Evolutionary conservation across 2,888 invertebrate genomes (phyloP).

Genomic region (Epinotia bilunana): DNA sequence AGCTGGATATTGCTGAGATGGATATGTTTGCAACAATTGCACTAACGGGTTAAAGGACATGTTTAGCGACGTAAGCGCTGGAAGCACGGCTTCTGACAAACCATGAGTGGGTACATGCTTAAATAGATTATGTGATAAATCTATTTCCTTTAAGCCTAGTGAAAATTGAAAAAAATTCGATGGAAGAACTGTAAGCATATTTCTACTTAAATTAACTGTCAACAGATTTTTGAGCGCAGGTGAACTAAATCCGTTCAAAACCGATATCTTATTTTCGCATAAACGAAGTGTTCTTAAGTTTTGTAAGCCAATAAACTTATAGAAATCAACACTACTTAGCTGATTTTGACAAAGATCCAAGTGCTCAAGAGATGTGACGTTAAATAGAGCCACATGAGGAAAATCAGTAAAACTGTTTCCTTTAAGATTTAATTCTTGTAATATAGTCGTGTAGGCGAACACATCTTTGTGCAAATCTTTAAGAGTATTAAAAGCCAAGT

Average conservation of each 20-base stretch:
- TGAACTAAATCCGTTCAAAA: conserved; percentile 90
- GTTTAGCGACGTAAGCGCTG: conserved; percentile 90
- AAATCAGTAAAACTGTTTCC: conserved; percentile 90
- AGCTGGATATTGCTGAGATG: conserved; percentile 89
- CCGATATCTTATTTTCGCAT: conserved; percentile 89
- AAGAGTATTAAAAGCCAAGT: conserved; percentile 89
- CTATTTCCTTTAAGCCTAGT: conserved; percentile 88
- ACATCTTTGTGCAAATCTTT: conserved; percentile 87
- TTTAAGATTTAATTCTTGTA: conserved; percentile 90
- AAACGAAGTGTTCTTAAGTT: conserved; percentile 90
- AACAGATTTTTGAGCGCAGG: conserved; percentile 90
- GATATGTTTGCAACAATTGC: conserved; percentile 89
- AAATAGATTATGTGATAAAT: conserved; percentile 91
- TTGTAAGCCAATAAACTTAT: conserved; percentile 89
- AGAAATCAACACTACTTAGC: conserved; percentile 89
- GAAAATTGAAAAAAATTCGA: conserved; percentile 92
- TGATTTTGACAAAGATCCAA: conserved; percentile 88
- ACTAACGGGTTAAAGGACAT: conserved; percentile 92
- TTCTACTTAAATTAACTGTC: conserved; percentile 90
- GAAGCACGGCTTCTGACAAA: conserved; percentile 89
- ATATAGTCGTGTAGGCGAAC: conserved; percentile 89
- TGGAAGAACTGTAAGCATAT: conserved; percentile 89
- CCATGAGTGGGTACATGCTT: conserved; percentile 91
- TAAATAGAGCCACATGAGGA: conserved; percentile 91
- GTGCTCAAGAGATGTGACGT: conserved; percentile 89